Base-by-base conservation (phyloP, 2,113 vertebrate species). In the Pangasianodon gigas region DNA sequence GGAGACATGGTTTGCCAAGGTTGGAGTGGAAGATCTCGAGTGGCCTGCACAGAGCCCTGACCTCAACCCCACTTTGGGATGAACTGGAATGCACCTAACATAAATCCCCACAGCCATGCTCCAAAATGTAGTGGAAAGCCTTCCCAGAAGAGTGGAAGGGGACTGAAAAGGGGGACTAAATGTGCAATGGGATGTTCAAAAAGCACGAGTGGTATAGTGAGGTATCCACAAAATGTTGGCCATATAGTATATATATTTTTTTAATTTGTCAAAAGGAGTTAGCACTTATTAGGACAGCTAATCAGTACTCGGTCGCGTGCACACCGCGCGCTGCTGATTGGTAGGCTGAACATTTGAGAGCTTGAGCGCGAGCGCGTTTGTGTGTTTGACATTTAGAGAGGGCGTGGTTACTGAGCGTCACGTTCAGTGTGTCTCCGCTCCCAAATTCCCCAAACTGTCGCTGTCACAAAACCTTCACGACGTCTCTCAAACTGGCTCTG, bases 331-430 rank as follows among this genome's bases (percentile, higher is more conserved):
- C 58, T 32, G 37, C 32, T 41, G 84, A 11, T 86, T 69, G 84
- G 14, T 46, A 5, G 14, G 11, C 24, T 11, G 26, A 32, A 52
- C 80, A 56, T 51, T 84, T 32, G 54, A n/a, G 21, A 37, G 29
- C 41, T 10, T 0, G 52, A 48, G 62, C 84, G 52, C 84, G 62
- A 29, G 84, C 62, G 58, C 29, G 13, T 11, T 58, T 6, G 37
- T 29, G 32, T 8, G 6, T 0, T 75, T 87, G 69, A 86, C 84
- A 7, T 44, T 46, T 24, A 1, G 4, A 86, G 85, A 48, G 74
- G 85, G 86, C 7, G 86, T 87, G 86, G 86, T 51, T 60, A 21
- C 52, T 1, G 54, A 26, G 71, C n/a, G 85, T 46, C 58, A 9
- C 67, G 8, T 21, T 56, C 46, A 71, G 26, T 24, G 62, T 10